These are phyloP conservation scores for Watersipora subatra DNA, from an alignment of 1,140 invertebrate species.

Conservation along the genomic window DNA sequence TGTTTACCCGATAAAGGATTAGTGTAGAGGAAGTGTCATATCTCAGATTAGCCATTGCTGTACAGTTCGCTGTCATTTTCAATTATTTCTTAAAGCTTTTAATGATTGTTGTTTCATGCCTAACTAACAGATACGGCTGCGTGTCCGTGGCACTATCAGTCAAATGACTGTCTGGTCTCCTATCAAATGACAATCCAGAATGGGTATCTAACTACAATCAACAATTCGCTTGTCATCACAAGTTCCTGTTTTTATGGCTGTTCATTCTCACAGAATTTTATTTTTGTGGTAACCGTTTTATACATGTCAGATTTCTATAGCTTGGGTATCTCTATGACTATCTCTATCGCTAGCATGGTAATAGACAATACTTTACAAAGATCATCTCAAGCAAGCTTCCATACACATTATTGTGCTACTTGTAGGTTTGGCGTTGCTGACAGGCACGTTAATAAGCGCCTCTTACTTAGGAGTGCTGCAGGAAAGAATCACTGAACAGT, in stretches of 20 bases:
- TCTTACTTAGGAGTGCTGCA: conserved; percentile 94
- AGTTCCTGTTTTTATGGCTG: background rate
- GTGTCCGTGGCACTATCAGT: no score
- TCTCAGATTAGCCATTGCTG: no score
- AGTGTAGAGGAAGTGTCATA: no score
- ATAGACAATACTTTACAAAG: background rate
- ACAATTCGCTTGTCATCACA: no score
- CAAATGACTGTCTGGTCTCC: no score
- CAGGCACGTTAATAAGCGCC: conserved; percentile 76
- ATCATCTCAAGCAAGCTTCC: background rate
- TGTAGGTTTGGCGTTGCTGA: conserved; percentile 65
- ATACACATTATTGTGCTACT: conserved; percentile 6
- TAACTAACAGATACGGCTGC: no score
- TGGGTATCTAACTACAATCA: no score
- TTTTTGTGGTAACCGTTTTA: background rate
- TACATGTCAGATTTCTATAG: background rate
- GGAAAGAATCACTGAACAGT: conserved; percentile 68
- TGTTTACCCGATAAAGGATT: no score
- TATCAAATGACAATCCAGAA: no score
- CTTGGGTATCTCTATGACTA: background rate
- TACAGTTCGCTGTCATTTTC: no score
- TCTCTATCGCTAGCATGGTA: background rate
- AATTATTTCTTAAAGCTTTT: no score
- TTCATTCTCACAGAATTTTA: background rate
- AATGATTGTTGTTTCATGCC: no score